phyloP scores from a whole-genome alignment of 1,140 invertebrate species.

The Melipona quadrifasciata region DNA sequence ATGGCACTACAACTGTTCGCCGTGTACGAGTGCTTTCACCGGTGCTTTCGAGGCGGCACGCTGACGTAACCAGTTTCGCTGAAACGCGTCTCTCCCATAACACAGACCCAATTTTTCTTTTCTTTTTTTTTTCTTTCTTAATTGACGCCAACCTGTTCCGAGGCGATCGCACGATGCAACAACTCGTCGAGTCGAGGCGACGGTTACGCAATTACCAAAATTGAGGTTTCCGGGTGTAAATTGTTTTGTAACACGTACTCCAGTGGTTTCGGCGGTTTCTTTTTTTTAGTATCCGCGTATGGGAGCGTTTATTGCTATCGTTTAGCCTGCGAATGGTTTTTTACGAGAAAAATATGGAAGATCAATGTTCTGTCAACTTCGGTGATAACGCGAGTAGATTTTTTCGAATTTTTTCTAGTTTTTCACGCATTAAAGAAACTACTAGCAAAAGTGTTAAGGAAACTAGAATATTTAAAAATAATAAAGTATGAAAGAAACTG shows the following conservation, averaged over 20 bases:
- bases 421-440: background rate
- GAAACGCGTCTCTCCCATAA: background rate
- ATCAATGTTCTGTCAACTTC: background rate
- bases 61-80: constrained; percentile 13
- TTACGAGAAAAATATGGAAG: background rate
- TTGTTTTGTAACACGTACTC: background rate
- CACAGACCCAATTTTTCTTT: background rate
- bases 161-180: background rate
- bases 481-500: too few species aligned
- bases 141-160: constrained; percentile 20
- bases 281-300: background rate
- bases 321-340: background rate
- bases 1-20: background rate
- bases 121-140: background rate
- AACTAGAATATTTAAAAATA: too few species aligned
- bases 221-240: background rate
- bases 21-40: constrained; percentile 29
- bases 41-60: too few species aligned
- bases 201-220: background rate
- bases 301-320: background rate
- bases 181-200: too few species aligned
- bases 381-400: background rate
- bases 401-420: background rate
- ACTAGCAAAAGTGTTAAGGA: too few species aligned
- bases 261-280: background rate